Base-by-base conservation (phyloP, 2,888 invertebrate genomes). In the Eupithecia insigniata region DNA sequence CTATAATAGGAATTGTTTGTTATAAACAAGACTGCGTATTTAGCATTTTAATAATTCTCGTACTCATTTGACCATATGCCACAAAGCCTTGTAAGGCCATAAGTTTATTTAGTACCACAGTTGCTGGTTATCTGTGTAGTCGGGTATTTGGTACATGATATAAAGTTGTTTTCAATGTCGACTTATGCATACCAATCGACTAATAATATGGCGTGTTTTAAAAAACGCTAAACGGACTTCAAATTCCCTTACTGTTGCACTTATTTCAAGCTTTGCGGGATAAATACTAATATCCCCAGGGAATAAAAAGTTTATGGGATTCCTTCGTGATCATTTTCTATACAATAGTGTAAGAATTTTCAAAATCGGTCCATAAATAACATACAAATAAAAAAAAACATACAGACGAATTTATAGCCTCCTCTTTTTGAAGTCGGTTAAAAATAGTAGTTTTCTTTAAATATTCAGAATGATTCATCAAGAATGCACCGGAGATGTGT, bases 1-100 rank as follows among this genome's bases (percentile, higher is more conserved):
- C 66, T 76, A 77, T 75, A 80, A 78, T 79, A 74, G 82, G 80
- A 71, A 76, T 67, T 72, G 80, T 80, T 67, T 72, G 80, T 80
- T 70, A 28, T 66, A 46, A 39, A 18, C 46, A 69, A 28, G 69
- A 68, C 55, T 26, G 55, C 55, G 12, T 62, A 62, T 30, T 62
- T 32, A 62, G 61, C 12, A n/a, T 34, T 22, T 34, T 64, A 22
- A 36, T 36, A 64, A 36, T 64, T 36, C 22, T 36, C 26, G 14
- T 39, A 62, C 22, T 6, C 36, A 1, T 71, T 51, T 61, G 75
- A 80, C 85, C 85, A 85, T 86, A 84, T 85, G 85, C 77, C 81
- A 67, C 58, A 28, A 72, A 79, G 74, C 85, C 85, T 85, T 86
- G 81, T 69, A 78, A 69, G 72, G 77, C 84, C 84, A 73, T 84